Percentiles rank a stretch among this genome's conserved stretches.
phyloP scores from a whole-genome alignment of 2,797 vertebrate genomes.

The Odontamblyopus rebecca region DNA sequence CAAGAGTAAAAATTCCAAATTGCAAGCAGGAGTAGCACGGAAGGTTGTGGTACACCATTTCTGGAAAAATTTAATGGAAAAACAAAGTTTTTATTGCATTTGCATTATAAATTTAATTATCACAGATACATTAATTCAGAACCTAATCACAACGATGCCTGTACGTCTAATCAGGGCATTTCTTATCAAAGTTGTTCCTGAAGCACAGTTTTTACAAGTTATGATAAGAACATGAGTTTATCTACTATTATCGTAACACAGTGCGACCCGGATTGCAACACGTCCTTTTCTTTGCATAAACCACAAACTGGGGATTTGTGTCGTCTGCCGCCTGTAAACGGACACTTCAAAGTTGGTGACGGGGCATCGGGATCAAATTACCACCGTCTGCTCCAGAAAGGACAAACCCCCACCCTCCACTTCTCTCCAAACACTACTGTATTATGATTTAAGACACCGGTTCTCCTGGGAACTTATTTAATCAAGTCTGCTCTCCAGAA shows the following conservation, averaged over 20 bases:
- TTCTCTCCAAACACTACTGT: background rate
- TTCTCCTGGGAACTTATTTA: background rate
- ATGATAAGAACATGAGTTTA: too few species aligned
- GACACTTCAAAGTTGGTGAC: background rate
- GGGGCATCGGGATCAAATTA: background rate
- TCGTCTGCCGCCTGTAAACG: background rate
- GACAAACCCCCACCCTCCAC: background rate
- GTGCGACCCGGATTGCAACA: background rate
- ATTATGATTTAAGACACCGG: background rate
- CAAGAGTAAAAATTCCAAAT: too few species aligned
- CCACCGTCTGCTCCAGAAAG: background rate
- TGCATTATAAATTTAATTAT: too few species aligned
- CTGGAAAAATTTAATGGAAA: too few species aligned
- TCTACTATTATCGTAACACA: background rate
- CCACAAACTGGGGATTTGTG: background rate
- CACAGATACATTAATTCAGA: too few species aligned
- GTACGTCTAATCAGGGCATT: too few species aligned
- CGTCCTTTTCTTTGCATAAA: background rate
- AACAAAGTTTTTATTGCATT: too few species aligned
- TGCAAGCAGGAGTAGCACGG: too few species aligned
- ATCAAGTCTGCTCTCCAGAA: background rate
- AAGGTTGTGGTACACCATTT: too few species aligned
- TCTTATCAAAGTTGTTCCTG: too few species aligned
- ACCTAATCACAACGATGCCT: too few species aligned
- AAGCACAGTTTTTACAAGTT: too few species aligned